These are phyloP conservation scores for Falcunculus frontatus DNA, from an alignment of 2,113 vertebrate genomes.

Conservation along the genomic window DNA sequence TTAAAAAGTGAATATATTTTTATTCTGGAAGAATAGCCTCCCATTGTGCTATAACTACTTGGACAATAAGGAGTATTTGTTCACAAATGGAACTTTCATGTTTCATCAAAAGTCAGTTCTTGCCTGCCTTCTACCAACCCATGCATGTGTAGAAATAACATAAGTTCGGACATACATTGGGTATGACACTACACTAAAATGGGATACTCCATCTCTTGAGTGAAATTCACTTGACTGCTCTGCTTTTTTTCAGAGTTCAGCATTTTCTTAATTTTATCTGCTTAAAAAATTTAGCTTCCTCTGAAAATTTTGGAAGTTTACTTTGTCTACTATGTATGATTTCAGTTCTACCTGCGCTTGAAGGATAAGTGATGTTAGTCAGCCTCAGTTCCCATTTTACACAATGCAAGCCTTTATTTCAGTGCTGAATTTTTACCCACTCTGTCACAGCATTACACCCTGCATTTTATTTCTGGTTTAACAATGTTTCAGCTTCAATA, in stretches of 20 bases:
- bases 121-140: background rate
- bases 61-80: background rate
- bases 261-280: background rate
- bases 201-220: background rate
- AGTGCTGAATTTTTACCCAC: background rate
- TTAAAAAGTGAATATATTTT: background rate
- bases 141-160: rapidly evolving
- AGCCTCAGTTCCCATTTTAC: background rate
- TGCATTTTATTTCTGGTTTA: background rate
- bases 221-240: background rate
- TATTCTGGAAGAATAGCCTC: background rate
- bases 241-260: background rate
- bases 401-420: background rate
- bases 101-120: background rate
- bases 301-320: background rate
- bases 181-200: background rate
- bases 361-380: background rate
- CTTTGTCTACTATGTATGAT: background rate
- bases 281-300: background rate
- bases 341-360: background rate
- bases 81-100: background rate
- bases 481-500: background rate
- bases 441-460: background rate
- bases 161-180: background rate
- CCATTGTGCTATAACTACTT: background rate